Conservation (phyloP, 30 jellyfish, hydroid and myxozoan species). For the Aurelia coerulea region DNA sequence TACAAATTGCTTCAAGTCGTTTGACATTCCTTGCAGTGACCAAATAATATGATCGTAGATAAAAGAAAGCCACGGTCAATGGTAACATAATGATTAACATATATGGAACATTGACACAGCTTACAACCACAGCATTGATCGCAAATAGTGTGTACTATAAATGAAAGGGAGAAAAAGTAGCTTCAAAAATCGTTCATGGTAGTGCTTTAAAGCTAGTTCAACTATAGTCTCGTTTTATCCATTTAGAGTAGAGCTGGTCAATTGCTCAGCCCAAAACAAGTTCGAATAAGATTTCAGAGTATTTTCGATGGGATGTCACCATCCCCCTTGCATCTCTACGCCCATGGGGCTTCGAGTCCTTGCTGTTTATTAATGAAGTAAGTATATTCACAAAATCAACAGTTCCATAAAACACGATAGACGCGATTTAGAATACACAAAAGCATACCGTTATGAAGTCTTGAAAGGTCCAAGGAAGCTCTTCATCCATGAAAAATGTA, state of each 20-base stretch:
- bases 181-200: background rate
- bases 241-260: too few relatives aligned
- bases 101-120: slow-evolving; percentile 56
- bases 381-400: too few relatives aligned
- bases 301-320: too few relatives aligned
- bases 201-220: background rate
- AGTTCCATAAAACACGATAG: too few relatives aligned
- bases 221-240: too few relatives aligned
- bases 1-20: slow-evolving; percentile 82
- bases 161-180: background rate
- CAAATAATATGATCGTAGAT: slow-evolving; percentile 51
- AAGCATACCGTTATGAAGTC: slow-evolving; percentile 54
- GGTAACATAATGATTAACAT: slow-evolving; percentile 36
- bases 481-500: slow-evolving; percentile 82
- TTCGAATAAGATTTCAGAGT: too few relatives aligned
- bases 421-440: too few relatives aligned
- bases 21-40: slow-evolving; percentile 76
- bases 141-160: slow-evolving; percentile 27
- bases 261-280: too few relatives aligned
- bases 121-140: slow-evolving; percentile 43
- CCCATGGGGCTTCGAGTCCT: too few relatives aligned
- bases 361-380: too few relatives aligned
- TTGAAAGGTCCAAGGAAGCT: slow-evolving; percentile 75
- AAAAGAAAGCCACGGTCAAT: slow-evolving; percentile 9
- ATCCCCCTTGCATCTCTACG: too few relatives aligned